Evolutionary conservation across 2,113 vertebrate genomes (phyloP).

Genomic region (Python bivittatus): DNA sequence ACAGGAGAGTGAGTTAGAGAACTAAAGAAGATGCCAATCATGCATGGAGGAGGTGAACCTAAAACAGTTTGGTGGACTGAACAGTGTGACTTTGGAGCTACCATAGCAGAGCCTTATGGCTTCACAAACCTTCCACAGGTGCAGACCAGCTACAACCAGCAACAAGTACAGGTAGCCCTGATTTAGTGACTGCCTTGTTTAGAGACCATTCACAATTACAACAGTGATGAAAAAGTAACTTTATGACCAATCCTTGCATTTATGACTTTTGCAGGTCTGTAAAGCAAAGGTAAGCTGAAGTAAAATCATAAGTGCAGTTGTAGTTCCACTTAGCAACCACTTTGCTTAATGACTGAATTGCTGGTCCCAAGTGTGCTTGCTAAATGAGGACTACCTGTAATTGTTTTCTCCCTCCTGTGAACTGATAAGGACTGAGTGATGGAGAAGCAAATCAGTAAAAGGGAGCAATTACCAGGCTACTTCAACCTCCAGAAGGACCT

Average conservation of each 20-base stretch:
- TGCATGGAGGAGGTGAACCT: background rate
- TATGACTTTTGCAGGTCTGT: background rate
- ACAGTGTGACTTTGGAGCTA: background rate
- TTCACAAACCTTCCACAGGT: background rate
- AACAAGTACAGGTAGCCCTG: background rate
- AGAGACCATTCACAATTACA: background rate
- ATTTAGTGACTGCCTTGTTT: background rate
- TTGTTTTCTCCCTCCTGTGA: background rate
- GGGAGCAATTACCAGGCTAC: background rate
- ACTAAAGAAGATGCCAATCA: background rate
- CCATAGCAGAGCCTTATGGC: background rate
- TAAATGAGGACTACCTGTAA: background rate
- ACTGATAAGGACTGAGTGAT: background rate
- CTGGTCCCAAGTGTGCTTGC: background rate
- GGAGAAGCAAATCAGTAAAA: background rate
- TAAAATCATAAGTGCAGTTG: background rate
- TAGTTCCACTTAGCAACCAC: background rate
- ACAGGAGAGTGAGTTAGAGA: background rate
- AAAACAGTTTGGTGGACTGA: background rate
- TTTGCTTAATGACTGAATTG: background rate
- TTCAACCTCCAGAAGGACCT: background rate
- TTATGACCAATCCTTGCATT: background rate
- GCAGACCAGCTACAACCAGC: background rate
- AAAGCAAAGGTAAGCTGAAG: background rate
- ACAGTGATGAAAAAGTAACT: background rate